Base-by-base conservation (phyloP, 2,113 vertebrate species). In the Sula dactylatra region DNA sequence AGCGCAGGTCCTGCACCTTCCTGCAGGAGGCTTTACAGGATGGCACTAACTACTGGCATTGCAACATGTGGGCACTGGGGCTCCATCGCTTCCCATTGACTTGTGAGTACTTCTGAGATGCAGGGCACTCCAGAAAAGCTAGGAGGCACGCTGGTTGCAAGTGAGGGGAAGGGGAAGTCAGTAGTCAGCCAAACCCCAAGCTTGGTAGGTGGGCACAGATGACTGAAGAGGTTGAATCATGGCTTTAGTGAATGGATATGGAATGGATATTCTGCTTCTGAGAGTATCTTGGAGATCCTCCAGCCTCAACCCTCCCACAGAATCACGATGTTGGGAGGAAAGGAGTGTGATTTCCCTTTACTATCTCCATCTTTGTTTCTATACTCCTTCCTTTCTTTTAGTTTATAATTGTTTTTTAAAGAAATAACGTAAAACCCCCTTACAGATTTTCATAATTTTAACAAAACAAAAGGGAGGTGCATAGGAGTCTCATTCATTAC, bases 401-500 rank as follows among this genome's bases (percentile, higher is more conserved):
- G 18, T 38, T 73, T 71, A 40, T 76, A 65, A 38, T 90, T 72
- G 13, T 77, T 94, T 50, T 95, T 82, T 69, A 80, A 91, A 76
- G 70, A 85, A 80, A 65, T 58, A 77, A 54, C 29, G 69, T 74
- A 38, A 87, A 84, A 25, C 1, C 8, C 22, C 31, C 26, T 67
- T 64, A 36, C 14, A 54, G 65, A 44, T 88, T 87, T 95, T 74
- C 27, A 61, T 85, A 67, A 50, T 87, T 91, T 72, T 66, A n/a
- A 25, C 50, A 69, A 58, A 96, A 82, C 61, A 61, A 91, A 95
- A 95, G 49, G 38, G 89, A 91, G 78, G 31, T 87, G 58, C 69
- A 20, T 56, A 56, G 61, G 34, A 69, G 71, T 50, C 78, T 91
- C 91, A 65, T 96, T 95, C 91, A 87, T 95, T 81, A 89, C 83